These are phyloP conservation scores for Tribolium madens DNA, from an alignment of 1,140 invertebrate species.

Conservation along the genomic window DNA sequence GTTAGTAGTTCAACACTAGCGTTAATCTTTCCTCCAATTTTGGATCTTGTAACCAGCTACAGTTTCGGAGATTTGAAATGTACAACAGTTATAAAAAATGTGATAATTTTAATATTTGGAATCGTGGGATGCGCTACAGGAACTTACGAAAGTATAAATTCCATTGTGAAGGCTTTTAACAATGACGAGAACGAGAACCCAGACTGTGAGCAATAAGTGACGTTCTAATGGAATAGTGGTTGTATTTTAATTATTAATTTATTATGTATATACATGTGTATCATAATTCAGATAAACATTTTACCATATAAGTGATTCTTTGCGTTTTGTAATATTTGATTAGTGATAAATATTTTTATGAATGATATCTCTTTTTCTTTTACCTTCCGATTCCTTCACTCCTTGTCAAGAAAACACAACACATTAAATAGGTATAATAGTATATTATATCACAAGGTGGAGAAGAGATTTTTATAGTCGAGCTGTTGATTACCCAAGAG, in stretches of 20 bases:
- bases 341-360: conserved; percentile 27
- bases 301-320: conserved; percentile 14
- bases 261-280: conserved; percentile 19
- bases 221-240: conserved; percentile 25
- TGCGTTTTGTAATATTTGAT: conserved; percentile 28
- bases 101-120: conserved; percentile 72
- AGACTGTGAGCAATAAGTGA: conserved; percentile 26
- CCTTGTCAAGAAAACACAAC: too few species aligned
- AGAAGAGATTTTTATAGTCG: too few species aligned
- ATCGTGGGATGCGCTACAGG: conserved; percentile 59
- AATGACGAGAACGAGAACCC: background rate
- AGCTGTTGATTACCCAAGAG: too few species aligned
- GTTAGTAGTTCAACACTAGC: conserved; percentile 87
- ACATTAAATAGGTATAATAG: too few species aligned
- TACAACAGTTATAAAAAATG: conserved; percentile 68
- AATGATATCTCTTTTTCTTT: background rate
- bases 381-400: too few species aligned
- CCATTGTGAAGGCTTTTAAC: conserved; percentile 14
- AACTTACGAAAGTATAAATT: conserved; percentile 39
- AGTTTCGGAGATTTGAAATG: conserved; percentile 64
- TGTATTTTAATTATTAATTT: conserved; percentile 32
- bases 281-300: conserved; percentile 21
- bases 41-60: conserved; percentile 76
- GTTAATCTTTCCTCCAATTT: conserved; percentile 88
- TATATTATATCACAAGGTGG: too few species aligned